phyloP scores from a whole-genome alignment of 2,113 vertebrate genomes.

The Helogale parvula region DNA sequence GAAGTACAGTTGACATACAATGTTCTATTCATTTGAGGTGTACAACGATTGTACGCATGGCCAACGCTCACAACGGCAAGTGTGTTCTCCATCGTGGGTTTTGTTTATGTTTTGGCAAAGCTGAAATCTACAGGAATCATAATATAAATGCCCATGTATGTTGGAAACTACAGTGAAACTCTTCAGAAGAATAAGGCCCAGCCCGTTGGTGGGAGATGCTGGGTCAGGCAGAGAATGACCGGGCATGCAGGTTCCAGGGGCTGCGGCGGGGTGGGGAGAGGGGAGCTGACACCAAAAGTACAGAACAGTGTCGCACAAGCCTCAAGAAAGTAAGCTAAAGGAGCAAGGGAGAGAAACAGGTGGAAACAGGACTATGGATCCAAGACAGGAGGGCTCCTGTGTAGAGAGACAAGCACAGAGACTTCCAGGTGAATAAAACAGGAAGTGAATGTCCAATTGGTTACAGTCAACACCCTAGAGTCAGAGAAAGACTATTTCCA shows the following conservation, averaged over 20 bases:
- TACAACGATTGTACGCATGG: not conserved
- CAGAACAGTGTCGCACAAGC: not conserved
- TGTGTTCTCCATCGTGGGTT: not conserved
- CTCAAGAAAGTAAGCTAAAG: not conserved
- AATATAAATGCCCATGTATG: not conserved
- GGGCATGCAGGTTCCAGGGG: not conserved
- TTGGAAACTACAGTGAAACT: not conserved
- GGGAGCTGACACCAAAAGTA: not conserved
- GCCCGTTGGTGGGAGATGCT: not conserved
- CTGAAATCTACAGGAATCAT: not conserved
- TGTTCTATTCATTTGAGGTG: not conserved
- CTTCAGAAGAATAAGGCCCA: not conserved
- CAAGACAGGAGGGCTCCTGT: not conserved
- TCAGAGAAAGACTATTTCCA: not conserved
- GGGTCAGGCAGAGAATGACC: not conserved
- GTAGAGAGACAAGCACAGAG: not conserved
- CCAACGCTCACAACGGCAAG: not conserved
- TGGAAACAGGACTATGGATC: not conserved
- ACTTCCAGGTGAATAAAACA: not conserved
- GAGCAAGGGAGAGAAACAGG: not conserved
- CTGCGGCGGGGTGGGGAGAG: not conserved
- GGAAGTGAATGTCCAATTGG: not conserved
- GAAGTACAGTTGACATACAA: not conserved
- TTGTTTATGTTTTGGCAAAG: constrained; percentile 4
- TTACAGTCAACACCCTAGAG: not conserved